Percentiles rank a stretch among this genome's conserved stretches.
phyloP scores from a whole-genome alignment of 2,888 invertebrate species.

The Tholera decimalis region DNA sequence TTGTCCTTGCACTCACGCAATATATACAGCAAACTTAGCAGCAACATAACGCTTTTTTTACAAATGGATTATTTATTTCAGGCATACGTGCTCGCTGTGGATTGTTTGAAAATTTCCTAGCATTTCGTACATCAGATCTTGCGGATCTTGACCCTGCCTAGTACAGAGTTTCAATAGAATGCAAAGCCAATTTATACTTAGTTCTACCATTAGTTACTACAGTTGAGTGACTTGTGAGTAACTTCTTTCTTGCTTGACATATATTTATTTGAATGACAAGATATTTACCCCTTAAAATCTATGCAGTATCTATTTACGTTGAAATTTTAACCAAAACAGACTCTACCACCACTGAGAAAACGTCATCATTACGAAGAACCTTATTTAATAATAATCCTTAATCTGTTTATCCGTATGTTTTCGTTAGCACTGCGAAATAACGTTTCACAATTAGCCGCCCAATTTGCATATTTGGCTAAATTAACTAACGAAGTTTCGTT shows the following conservation, averaged over 20 bases:
- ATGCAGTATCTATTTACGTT: background rate
- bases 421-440: slow-evolving; percentile 42
- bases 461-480: slow-evolving; percentile 61
- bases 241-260: background rate
- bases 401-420: slow-evolving; percentile 37
- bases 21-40: slow-evolving; percentile 1
- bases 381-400: slow-evolving; percentile 23
- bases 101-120: background rate
- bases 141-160: background rate
- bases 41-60: background rate
- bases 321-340: slow-evolving; percentile 32
- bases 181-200: background rate
- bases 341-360: background rate
- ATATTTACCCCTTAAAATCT: background rate
- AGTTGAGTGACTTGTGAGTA: no score
- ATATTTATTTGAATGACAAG: no score
- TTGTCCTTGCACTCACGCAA: slow-evolving; percentile 38
- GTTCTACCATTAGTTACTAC: background rate
- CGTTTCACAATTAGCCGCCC: slow-evolving; percentile 52
- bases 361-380: background rate
- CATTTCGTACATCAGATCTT: background rate
- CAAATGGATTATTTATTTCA: background rate
- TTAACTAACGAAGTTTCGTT: slow-evolving; percentile 48
- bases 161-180: background rate
- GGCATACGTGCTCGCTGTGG: no score